A percentile compares a stretch with the other conserved stretches of the same genome.
Conservation (phyloP, 2,797 vertebrate species). For the Pseudomugil gertrudae region DNA sequence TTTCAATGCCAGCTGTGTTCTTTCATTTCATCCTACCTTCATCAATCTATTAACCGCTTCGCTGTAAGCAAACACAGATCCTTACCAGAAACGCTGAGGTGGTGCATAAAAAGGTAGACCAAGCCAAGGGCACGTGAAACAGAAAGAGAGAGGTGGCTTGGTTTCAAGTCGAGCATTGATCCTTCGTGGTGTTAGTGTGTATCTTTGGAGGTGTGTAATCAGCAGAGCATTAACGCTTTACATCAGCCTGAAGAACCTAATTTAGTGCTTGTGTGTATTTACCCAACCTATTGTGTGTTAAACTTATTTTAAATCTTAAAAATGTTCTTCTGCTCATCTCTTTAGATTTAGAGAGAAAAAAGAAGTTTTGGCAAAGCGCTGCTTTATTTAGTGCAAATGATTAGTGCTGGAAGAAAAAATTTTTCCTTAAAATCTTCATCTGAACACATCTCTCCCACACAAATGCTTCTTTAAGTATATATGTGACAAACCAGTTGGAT, state of each 20-base stretch:
- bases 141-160: conserved; percentile 17
- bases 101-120: conserved; percentile 31
- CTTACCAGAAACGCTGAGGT: conserved; percentile 36
- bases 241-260: conserved; percentile 48
- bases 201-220: conserved; percentile 21
- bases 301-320: too few relatives aligned
- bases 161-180: conserved; percentile 47
- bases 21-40: conserved; percentile 25
- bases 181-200: background rate
- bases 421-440: background rate
- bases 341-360: too few relatives aligned
- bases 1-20: conserved; percentile 17
- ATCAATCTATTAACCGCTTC: conserved; percentile 16
- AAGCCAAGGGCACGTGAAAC: conserved; percentile 17
- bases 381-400: too few relatives aligned
- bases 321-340: too few relatives aligned
- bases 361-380: too few relatives aligned
- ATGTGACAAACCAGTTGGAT: too few relatives aligned
- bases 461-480: too few relatives aligned
- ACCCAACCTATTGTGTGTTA: background rate
- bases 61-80: conserved; percentile 35
- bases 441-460: too few relatives aligned
- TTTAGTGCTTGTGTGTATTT: conserved; percentile 41
- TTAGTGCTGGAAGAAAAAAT: background rate
- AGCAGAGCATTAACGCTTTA: conserved; percentile 43